Percentiles rank a stretch among this genome's conserved stretches.
These are phyloP conservation scores for Cydia strobilella DNA, from an alignment of 1,140 invertebrate species.

Conservation along the genomic window DNA sequence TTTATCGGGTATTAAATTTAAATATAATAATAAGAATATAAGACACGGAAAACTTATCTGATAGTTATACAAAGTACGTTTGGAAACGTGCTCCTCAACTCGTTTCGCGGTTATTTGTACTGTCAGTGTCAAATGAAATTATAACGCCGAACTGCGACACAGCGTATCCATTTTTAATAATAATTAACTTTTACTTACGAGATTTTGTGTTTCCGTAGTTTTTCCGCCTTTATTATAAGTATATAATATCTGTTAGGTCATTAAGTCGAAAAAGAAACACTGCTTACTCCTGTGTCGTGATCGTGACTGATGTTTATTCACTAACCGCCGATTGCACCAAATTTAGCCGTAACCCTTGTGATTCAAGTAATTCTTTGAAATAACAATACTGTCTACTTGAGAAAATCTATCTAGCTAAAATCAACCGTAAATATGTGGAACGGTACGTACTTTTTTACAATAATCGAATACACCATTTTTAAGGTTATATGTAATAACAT, in stretches of 20 bases:
- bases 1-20: too few species aligned
- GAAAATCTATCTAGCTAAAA: not conserved
- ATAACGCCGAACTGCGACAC: not conserved
- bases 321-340: not conserved
- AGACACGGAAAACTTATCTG: too few species aligned
- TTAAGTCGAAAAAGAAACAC: not conserved
- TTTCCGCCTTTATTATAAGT: not conserved
- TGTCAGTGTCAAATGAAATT: conserved; percentile 11
- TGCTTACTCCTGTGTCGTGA: not conserved
- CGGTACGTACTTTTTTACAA: conserved; percentile 43
- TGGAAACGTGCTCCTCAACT: not conserved
- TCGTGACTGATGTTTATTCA: not conserved
- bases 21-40: too few species aligned
- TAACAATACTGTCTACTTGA: not conserved
- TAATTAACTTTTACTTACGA: not conserved
- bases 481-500: conserved; percentile 11
- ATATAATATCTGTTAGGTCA: not conserved
- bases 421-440: conserved; percentile 57
- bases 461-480: conserved; percentile 5
- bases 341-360: not conserved
- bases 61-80: not conserved
- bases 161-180: not conserved
- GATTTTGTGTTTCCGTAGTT: not conserved
- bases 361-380: not conserved
- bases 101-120: conserved; percentile 23